Evolutionary conservation across 2,113 vertebrate genomes (phyloP).

Genomic region (Oceanodroma tethys): DNA sequence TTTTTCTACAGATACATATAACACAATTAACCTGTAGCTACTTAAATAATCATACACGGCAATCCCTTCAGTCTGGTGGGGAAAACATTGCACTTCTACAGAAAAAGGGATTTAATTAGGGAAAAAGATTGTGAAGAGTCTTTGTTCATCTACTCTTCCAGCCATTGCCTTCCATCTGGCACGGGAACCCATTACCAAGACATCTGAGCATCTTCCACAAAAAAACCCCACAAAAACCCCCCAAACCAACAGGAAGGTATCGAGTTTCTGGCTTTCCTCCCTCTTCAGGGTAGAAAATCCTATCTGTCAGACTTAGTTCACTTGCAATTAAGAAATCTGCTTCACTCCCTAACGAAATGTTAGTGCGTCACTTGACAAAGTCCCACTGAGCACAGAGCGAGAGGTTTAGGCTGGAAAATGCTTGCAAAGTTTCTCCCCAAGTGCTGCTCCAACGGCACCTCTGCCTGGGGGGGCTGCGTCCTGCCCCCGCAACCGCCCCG

Average conservation of each 20-base stretch:
- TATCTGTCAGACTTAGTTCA: constrained; percentile 20
- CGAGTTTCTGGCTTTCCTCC: background rate
- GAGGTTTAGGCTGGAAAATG: constrained; percentile 17
- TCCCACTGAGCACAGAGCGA: constrained; percentile 10
- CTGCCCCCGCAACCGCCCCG: background rate
- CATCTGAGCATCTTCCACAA: constrained; percentile 8
- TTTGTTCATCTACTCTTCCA: constrained; percentile 7
- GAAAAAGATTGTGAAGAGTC: constrained; percentile 4
- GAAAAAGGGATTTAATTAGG: background rate
- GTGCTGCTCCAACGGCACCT: background rate
- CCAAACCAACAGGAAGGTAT: background rate
- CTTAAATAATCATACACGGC: constrained; percentile 25
- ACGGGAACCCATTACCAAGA: constrained; percentile 12
- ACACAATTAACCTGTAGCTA: constrained; percentile 65
- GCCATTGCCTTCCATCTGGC: constrained; percentile 32
- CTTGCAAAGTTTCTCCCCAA: constrained; percentile 24
- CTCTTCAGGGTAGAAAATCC: constrained; percentile 5
- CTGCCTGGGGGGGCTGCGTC: background rate
- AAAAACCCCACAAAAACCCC: background rate
- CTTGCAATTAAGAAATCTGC: constrained; percentile 44
- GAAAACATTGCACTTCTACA: constrained; percentile 7
- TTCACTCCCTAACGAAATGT: constrained; percentile 45
- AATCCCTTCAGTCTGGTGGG: background rate
- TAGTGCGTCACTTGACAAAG: background rate
- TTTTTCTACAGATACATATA: constrained; percentile 49